Evolutionary conservation across 2,113 vertebrate genomes (phyloP), one percentile per base, ranked within the genome.

Genomic region (Choloepus hoffmanni): DNA sequence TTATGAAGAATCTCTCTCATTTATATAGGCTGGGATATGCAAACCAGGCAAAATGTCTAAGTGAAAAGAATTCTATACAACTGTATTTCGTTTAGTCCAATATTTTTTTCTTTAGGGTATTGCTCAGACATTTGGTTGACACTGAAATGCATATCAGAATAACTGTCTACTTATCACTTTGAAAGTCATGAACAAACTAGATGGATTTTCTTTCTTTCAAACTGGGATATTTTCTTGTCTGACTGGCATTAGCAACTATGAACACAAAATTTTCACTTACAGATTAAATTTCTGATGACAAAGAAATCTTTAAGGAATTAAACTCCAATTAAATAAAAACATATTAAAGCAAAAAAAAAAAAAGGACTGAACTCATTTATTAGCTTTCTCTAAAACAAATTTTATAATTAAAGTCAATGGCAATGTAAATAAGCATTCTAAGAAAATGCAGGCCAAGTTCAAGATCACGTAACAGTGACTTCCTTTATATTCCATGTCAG

Each of bases 211-310:
- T 63, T 81, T 90, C 62, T 97, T 96, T 93, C 79, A 98, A 96
- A 96, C 55, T 70, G 79, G 93, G 67, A 96, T 97, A 97, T 68
- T 97, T 85, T 96, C 95, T 67, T 95, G 7, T 72, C 68, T 93
- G 83, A 96, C 16, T 79, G 72, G 2, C 43, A 96, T 4, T 36
- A 5, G 26, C 55, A 70, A 73, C 33, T n/a, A 78, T 15, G 65
- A 89, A 87, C 33, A 85, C 77, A 74, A 90, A 94, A 23, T 30
- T 68, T 40, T 67, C 87, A 26, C 96, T 95, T 96, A 94, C 67
- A 96, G 81, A 96, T 96, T 5, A 79, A 72, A 76, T 97, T 94
- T 58, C 81, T 58, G 30, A 85, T 81, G 55, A 90, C 36, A 83
- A 77, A 84, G 18, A 85, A 92, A 63, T 81, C 76, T 18, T 67